phyloP scores from a whole-genome alignment of 2,797 vertebrate genomes.

The Rhyacichthys aspro region DNA sequence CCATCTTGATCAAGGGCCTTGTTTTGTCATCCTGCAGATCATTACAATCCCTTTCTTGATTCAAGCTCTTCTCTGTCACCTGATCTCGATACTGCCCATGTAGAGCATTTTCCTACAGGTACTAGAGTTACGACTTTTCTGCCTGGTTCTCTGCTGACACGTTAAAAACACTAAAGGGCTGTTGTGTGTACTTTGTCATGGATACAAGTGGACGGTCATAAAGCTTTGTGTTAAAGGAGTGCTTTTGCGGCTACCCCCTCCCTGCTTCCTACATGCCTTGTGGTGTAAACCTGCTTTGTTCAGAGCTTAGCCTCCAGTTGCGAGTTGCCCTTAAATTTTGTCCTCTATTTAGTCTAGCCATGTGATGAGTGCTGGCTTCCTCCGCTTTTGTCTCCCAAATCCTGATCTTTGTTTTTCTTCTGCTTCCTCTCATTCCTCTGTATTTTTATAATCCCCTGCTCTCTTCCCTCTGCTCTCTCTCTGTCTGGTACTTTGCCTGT shows the following conservation, averaged over 20 bases:
- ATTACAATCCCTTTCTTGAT: constrained; percentile 81
- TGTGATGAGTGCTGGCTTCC: constrained; percentile 40
- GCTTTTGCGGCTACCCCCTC: constrained; percentile 1
- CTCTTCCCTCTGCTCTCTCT: constrained; percentile 54
- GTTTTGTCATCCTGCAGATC: constrained; percentile 77
- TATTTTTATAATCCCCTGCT: constrained; percentile 37
- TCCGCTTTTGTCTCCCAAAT: constrained; percentile 31
- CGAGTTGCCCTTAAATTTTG: constrained; percentile 11
- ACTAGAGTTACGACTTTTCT: constrained; percentile 39
- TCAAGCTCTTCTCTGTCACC: constrained; percentile 75
- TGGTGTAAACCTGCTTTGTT: constrained; percentile 33
- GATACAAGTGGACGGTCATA: background rate
- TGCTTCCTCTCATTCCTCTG: constrained; percentile 24
- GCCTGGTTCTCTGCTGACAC: background rate
- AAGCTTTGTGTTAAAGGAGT: background rate
- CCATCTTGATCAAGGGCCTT: constrained; percentile 23
- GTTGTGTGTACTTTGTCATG: constrained; percentile 6
- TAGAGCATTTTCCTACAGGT: constrained; percentile 78
- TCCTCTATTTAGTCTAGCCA: constrained; percentile 31
- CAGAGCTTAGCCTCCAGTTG: constrained; percentile 11
- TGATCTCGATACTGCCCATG: constrained; percentile 71
- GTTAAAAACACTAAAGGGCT: background rate
- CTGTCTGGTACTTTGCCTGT: constrained; percentile 54
- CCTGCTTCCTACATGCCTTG: constrained; percentile 6
- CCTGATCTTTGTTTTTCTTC: constrained; percentile 27